Evolutionary conservation across 2,888 invertebrate species (phyloP).

Genomic region (Eupithecia subfuscata): DNA sequence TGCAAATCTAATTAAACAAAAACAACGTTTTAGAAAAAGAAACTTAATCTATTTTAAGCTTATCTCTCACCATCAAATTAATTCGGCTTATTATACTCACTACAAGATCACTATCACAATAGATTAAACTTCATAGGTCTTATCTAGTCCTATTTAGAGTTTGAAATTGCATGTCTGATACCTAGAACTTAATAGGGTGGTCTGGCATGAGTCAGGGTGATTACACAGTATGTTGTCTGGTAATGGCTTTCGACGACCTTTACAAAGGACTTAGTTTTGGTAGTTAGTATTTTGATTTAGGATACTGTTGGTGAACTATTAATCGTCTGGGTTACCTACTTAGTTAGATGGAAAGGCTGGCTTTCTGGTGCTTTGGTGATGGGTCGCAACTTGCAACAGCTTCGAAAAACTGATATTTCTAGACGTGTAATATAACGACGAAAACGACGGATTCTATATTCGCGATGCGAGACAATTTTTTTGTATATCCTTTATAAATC

Average conservation of each 20-base stretch:
- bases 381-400: not conserved
- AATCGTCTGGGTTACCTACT: not conserved
- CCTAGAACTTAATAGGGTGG: conserved; percentile 8
- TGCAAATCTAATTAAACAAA: not conserved
- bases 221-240: conserved; percentile 35
- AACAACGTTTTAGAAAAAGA: not conserved
- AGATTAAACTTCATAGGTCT: conserved; percentile 9
- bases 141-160: conserved; percentile 24
- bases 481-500: no score
- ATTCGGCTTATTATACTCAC: conserved; percentile 25
- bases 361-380: not conserved
- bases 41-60: not conserved
- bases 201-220: conserved; percentile 39
- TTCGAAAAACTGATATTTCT: not conserved
- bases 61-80: conserved; percentile 22
- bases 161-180: conserved; percentile 23
- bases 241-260: conserved; percentile 35
- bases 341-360: not conserved
- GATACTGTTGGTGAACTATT: not conserved
- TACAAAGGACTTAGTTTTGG: conserved; percentile 27
- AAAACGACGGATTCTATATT: not conserved
- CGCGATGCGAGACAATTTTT: not conserved
- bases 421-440: no score
- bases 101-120: conserved; percentile 21
- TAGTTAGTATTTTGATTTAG: not conserved